Percentiles rank a stretch among this genome's conserved stretches.
phyloP scores from a whole-genome alignment of 2,113 vertebrate species.

The Cyprinus carpio region DNA sequence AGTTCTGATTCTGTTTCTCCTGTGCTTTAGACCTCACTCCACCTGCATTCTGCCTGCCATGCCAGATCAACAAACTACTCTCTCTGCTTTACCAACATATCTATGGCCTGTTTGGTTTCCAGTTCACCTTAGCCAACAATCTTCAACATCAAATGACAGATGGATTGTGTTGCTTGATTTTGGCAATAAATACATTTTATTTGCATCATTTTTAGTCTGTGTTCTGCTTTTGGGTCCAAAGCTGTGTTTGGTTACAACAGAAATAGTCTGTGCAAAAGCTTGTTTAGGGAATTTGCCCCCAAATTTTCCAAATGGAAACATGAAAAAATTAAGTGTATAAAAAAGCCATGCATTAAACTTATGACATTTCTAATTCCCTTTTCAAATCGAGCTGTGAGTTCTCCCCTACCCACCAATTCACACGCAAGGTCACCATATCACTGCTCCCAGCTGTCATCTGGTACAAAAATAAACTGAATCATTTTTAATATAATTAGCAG shows the following conservation, averaged over 20 bases:
- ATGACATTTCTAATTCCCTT: conserved; percentile 43
- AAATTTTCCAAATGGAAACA: neutral
- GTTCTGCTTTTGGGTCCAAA: neutral
- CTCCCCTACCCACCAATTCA: conserved; percentile 50
- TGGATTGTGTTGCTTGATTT: neutral
- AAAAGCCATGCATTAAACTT: conserved; percentile 1
- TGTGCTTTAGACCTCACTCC: neutral
- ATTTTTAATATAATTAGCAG: neutral
- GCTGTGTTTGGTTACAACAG: too few species aligned
- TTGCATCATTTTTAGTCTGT: neutral
- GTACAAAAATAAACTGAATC: conserved; percentile 28
- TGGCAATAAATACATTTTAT: neutral
- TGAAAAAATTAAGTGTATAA: neutral
- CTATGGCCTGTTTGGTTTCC: neutral
- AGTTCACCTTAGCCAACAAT: neutral
- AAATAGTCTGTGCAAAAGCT: neutral
- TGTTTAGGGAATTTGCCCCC: neutral
- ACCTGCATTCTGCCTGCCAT: neutral
- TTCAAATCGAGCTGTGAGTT: neutral
- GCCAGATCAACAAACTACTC: neutral
- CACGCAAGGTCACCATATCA: conserved; percentile 64
- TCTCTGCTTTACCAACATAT: neutral
- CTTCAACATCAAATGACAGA: neutral
- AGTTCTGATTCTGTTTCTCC: too few species aligned
- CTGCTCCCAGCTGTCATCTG: conserved; percentile 27